Percentiles rank a stretch among this genome's conserved stretches.
These are phyloP conservation scores for Podabrus alpinus DNA, from an alignment of 2,888 invertebrate species.

Conservation along the genomic window DNA sequence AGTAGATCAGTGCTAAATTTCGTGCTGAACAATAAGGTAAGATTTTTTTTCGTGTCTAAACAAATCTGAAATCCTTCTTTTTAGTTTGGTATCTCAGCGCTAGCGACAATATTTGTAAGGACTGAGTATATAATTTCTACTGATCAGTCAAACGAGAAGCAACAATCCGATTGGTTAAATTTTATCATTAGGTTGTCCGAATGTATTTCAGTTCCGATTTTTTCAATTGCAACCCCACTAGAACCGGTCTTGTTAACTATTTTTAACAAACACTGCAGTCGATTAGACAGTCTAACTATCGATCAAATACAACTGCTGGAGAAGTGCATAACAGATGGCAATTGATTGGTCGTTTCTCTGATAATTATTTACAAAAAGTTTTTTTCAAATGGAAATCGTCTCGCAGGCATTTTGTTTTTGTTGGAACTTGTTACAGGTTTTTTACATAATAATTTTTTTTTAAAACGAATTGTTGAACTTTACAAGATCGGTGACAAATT, in stretches of 20 bases:
- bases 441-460: not conserved
- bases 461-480: not conserved
- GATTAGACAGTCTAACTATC: slow-evolving; percentile 42
- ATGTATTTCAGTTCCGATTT: slow-evolving; percentile 44
- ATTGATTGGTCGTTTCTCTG: slow-evolving; percentile 14
- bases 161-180: slow-evolving; percentile 57
- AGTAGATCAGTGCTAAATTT: slow-evolving; percentile 54
- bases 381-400: not conserved
- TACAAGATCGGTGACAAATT: not conserved
- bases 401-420: not conserved
- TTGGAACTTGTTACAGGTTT: not conserved
- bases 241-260: slow-evolving; percentile 48
- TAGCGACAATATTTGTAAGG: slow-evolving; percentile 59
- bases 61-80: slow-evolving; percentile 32
- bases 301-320: slow-evolving; percentile 46
- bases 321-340: slow-evolving; percentile 43
- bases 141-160: slow-evolving; percentile 45
- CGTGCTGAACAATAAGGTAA: slow-evolving; percentile 60
- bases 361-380: not conserved
- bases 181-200: slow-evolving; percentile 61
- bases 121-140: slow-evolving; percentile 56
- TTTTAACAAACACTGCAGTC: slow-evolving; percentile 47
- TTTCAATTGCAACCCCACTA: slow-evolving; percentile 45
- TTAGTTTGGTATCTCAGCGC: slow-evolving; percentile 63
- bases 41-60: slow-evolving; percentile 18